Percentiles rank a stretch among this genome's conserved stretches.
Conservation (phyloP, 2,888 invertebrate species). For the Amphipoea oculea region DNA sequence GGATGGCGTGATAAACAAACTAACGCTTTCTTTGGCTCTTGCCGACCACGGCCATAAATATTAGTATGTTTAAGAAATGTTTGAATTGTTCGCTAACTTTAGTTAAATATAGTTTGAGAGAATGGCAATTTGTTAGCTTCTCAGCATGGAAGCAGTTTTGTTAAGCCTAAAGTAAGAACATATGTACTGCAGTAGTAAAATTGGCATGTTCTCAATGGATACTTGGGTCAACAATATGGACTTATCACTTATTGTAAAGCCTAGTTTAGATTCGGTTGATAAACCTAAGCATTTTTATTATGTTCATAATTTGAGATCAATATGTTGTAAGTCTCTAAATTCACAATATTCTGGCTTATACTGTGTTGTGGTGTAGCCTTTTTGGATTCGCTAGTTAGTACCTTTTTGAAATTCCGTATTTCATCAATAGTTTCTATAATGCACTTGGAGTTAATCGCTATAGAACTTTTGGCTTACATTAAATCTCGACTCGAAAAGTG, state of each 20-base stretch:
- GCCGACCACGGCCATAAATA: slow-evolving; percentile 27
- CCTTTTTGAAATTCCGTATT: background rate
- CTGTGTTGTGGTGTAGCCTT: background rate
- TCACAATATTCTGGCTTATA: background rate
- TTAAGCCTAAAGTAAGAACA: background rate
- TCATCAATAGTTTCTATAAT: background rate
- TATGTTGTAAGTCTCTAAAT: background rate
- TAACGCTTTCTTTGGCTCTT: slow-evolving; percentile 20
- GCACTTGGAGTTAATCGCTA: background rate
- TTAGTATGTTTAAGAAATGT: slow-evolving; percentile 11
- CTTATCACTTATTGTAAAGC: too few relatives aligned
- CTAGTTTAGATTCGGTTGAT: background rate
- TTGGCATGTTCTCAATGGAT: too few relatives aligned
- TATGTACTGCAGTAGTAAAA: too few relatives aligned
- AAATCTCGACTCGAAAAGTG: background rate
- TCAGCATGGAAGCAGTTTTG: background rate
- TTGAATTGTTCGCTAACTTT: background rate
- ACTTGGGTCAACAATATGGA: too few relatives aligned
- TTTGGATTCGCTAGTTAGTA: background rate
- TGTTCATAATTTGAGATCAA: background rate
- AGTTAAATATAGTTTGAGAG: background rate
- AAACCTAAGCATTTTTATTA: background rate
- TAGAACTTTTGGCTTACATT: background rate
- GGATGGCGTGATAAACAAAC: slow-evolving; percentile 42
- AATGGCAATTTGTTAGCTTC: background rate